These are phyloP conservation scores for Eira barbara DNA, from an alignment of 2,113 vertebrate genomes.

Conservation along the genomic window DNA sequence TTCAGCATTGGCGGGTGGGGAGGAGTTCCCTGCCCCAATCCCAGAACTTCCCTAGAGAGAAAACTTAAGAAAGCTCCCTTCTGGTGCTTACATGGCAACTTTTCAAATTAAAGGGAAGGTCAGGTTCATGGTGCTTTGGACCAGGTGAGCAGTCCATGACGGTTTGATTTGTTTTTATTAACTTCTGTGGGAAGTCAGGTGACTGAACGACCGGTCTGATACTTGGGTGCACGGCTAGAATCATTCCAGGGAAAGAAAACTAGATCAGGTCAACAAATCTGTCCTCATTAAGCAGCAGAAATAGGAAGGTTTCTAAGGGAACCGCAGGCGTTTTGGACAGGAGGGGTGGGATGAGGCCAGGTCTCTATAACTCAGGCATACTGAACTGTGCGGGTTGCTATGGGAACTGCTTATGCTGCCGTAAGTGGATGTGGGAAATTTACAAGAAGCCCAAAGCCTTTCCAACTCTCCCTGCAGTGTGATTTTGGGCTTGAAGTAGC, in stretches of 20 bases:
- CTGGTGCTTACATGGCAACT: background rate
- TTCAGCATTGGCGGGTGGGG: background rate
- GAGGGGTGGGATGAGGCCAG: background rate
- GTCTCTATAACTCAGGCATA: background rate
- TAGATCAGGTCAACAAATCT: background rate
- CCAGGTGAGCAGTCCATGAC: accelerated
- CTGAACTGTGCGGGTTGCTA: background rate
- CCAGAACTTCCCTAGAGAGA: background rate
- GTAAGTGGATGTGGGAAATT: background rate
- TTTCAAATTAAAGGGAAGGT: background rate
- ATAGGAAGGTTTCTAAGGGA: background rate
- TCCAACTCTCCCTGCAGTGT: background rate
- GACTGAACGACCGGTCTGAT: background rate
- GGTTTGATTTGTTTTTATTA: background rate
- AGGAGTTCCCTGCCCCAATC: background rate
- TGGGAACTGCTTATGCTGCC: background rate
- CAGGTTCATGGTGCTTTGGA: background rate
- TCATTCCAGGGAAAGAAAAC: background rate
- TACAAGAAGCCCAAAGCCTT: background rate
- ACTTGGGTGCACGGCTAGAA: background rate
- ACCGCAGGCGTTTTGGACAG: background rate
- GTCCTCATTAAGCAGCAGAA: background rate
- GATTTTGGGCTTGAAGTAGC: background rate
- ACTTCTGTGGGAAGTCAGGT: background rate
- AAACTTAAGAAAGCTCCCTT: background rate